Conservation (phyloP, 2,797 vertebrate species). For the Lepilemur ruficaudatus region DNA sequence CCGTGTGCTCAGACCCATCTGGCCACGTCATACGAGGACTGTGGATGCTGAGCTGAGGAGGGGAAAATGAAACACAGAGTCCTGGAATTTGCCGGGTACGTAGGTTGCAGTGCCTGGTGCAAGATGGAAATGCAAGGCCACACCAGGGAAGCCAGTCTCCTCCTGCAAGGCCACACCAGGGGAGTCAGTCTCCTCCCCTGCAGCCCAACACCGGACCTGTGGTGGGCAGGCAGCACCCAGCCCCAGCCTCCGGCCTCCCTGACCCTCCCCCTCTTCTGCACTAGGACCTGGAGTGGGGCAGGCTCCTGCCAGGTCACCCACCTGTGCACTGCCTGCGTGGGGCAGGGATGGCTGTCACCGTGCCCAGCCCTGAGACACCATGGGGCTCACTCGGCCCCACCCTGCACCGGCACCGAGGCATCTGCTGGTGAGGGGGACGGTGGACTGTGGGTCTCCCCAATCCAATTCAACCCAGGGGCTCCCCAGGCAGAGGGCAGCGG, state of each 20-base stretch:
- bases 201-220: fast-evolving
- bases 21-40: neutral
- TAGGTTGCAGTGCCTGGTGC: neutral
- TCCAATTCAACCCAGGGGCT: neutral
- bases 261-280: fast-evolving
- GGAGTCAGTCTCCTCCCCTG: neutral
- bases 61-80: neutral
- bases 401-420: neutral
- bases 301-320: neutral
- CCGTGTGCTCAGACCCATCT: neutral
- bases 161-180: too few relatives aligned
- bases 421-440: neutral
- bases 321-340: neutral
- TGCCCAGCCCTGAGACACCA: neutral
- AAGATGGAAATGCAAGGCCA: neutral
- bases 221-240: neutral
- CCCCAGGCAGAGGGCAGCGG: neutral
- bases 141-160: too few relatives aligned
- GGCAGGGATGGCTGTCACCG: neutral
- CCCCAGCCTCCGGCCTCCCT: neutral
- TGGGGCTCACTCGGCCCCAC: fast-evolving
- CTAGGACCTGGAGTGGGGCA: neutral
- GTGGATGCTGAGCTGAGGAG: neutral
- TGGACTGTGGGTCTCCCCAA: neutral
- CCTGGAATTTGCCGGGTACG: too few relatives aligned